A percentile compares a stretch with the other conserved stretches of the same genome.
Evolutionary conservation across 2,888 invertebrate species (phyloP).

Genomic region (Taenaris catops): DNA sequence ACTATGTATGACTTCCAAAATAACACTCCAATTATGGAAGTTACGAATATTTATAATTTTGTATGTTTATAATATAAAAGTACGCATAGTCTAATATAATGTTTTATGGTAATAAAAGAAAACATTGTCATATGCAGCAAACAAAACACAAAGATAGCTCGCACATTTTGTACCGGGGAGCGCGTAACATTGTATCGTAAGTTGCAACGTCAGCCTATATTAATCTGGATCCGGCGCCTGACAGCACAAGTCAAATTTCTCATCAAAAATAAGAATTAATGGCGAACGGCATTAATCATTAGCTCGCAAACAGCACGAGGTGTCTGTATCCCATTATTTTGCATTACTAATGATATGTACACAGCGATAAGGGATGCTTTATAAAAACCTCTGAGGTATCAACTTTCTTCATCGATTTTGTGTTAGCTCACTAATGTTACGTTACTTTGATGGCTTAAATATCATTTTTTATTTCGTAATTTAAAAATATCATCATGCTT

Average conservation of each 20-base stretch:
- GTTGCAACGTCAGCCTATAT: conserved; percentile 75
- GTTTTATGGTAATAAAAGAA: too few species aligned
- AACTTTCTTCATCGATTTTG: conserved; percentile 40
- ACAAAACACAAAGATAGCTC: conserved; percentile 19
- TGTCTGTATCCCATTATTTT: conserved; percentile 79
- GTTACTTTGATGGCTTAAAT: conserved; percentile 20
- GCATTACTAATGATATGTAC: conserved; percentile 79
- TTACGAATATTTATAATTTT: too few species aligned
- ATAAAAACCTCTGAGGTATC: conserved; percentile 62
- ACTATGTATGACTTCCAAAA: too few species aligned
- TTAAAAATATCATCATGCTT: conserved; percentile 18
- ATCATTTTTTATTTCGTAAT: conserved; percentile 19
- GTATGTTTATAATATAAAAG: too few species aligned
- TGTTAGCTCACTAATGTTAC: conserved; percentile 31
- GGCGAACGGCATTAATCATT: conserved; percentile 76
- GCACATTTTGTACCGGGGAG: conserved; percentile 28
- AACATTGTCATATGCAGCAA: too few species aligned
- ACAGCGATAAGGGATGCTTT: conserved; percentile 66
- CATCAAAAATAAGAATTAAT: conserved; percentile 80
- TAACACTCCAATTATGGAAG: too few species aligned
- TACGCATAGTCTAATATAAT: too few species aligned
- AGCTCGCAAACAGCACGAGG: conserved; percentile 76
- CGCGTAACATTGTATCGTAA: conserved; percentile 53
- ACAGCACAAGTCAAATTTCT: conserved; percentile 78
- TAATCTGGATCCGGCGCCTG: conserved; percentile 75